Conservation (phyloP, 2,113 vertebrate species). For the Zosterops hypoxanthus region DNA sequence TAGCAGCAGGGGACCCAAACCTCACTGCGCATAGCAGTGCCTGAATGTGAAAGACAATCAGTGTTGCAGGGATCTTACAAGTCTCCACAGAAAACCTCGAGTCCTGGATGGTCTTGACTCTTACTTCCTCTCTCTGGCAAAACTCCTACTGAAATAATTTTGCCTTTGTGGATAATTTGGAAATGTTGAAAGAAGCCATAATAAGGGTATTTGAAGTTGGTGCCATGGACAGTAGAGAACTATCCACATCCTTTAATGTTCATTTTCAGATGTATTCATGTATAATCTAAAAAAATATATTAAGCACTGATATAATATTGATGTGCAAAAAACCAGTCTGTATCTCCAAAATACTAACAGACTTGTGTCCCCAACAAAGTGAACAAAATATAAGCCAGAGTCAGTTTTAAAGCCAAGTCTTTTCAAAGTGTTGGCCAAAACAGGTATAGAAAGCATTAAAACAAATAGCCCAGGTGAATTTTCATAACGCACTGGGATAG, state of each 20-base stretch:
- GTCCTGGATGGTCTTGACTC: not conserved
- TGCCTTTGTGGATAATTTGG: not conserved
- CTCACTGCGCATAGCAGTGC: not conserved
- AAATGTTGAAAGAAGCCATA: not conserved
- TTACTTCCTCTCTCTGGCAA: not conserved
- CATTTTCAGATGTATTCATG: not conserved
- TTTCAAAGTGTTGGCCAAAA: not conserved
- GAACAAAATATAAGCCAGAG: not conserved
- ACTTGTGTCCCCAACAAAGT: not conserved
- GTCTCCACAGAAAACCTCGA: not conserved
- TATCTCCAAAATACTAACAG: not conserved
- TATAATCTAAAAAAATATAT: not conserved
- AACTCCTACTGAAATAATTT: not conserved
- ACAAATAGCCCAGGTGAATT: slow-evolving; percentile 21
- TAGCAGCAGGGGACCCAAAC: not conserved
- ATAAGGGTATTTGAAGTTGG: not conserved
- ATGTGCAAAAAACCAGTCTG: not conserved
- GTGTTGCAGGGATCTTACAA: not conserved
- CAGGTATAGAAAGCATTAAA: slow-evolving; percentile 19
- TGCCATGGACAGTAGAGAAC: not conserved
- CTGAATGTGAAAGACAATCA: not conserved
- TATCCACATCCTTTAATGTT: not conserved
- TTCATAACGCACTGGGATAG: not conserved
- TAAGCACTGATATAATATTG: not conserved
- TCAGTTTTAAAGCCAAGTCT: not conserved